Evolutionary conservation across 2,888 invertebrate genomes (phyloP).

Genomic region (Nineta flava): DNA sequence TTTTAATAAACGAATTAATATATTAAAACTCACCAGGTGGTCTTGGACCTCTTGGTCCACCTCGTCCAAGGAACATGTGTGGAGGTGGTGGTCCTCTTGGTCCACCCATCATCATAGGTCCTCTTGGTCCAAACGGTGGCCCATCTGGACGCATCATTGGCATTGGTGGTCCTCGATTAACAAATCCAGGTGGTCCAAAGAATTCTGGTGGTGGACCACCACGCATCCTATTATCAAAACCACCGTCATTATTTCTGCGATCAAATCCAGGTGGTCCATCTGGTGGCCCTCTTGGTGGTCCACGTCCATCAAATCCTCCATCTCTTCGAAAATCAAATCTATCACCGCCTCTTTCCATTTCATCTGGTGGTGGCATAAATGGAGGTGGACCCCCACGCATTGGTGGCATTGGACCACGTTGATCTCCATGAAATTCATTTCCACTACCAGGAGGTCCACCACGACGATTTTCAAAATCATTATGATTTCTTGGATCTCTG

Average conservation of each 20-base stretch:
- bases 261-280: background rate
- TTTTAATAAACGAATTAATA: no score
- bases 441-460: background rate
- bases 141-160: slow-evolving; percentile 2
- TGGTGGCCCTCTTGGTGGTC: slow-evolving; percentile 6
- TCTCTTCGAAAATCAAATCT: slow-evolving; percentile 19
- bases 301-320: slow-evolving; percentile 2
- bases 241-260: background rate
- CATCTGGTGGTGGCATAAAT: slow-evolving; percentile 17
- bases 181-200: slow-evolving; percentile 8
- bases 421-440: slow-evolving; percentile 16
- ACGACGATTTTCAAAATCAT: background rate
- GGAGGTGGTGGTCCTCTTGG: slow-evolving; percentile 18
- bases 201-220: slow-evolving; percentile 13
- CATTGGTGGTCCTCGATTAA: slow-evolving; percentile 8
- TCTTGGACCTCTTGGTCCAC: slow-evolving; percentile 7
- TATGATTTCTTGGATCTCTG: background rate
- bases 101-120: slow-evolving; percentile 15
- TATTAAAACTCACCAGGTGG: background rate
- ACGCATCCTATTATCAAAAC: slow-evolving; percentile 12
- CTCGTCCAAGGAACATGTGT: slow-evolving; percentile 9
- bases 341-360: slow-evolving; percentile 20
- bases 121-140: slow-evolving; percentile 13
- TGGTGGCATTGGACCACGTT: slow-evolving; percentile 14
- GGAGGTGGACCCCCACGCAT: background rate